phyloP scores from a whole-genome alignment of 2,113 vertebrate species.

The Marmota monax region DNA sequence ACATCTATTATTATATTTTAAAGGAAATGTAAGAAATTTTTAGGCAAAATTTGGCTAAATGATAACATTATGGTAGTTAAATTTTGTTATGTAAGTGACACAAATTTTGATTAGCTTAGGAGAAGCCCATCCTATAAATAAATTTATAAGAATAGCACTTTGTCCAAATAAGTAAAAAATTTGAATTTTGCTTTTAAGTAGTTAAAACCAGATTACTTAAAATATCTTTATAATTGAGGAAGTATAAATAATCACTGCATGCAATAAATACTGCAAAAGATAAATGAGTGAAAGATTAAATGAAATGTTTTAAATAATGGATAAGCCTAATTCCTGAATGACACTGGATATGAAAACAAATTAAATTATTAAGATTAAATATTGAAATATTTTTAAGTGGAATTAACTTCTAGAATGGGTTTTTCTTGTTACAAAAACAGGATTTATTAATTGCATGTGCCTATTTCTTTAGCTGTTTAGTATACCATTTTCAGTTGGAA shows the following conservation, averaged over 20 bases:
- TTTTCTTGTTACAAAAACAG: neutral
- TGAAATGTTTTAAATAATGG: slow-evolving; percentile 40
- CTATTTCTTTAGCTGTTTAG: neutral
- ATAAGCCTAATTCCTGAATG: neutral
- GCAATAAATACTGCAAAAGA: neutral
- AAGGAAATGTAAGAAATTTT: neutral
- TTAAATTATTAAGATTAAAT: slow-evolving; percentile 51
- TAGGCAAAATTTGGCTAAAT: neutral
- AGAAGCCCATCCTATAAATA: slow-evolving; percentile 31
- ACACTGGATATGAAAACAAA: slow-evolving; percentile 5
- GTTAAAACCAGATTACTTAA: slow-evolving; percentile 41
- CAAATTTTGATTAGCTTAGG: slow-evolving; percentile 23
- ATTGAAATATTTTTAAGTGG: slow-evolving; percentile 24
- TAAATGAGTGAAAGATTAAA: slow-evolving; percentile 10
- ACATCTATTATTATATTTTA: neutral
- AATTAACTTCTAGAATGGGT: slow-evolving; percentile 12
- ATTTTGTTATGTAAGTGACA: neutral
- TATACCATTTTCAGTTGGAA: neutral
- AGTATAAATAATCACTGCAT: neutral
- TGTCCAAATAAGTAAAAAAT: slow-evolving; percentile 38
- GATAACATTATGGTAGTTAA: neutral
- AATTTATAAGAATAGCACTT: slow-evolving; percentile 30
- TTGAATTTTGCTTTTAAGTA: slow-evolving; percentile 13
- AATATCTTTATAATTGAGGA: slow-evolving; percentile 12
- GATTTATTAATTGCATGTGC: neutral